Evolutionary conservation across 1,140 invertebrate species (phyloP), one percentile per base, ranked within the genome.

Genomic region (Papilio polytes): DNA sequence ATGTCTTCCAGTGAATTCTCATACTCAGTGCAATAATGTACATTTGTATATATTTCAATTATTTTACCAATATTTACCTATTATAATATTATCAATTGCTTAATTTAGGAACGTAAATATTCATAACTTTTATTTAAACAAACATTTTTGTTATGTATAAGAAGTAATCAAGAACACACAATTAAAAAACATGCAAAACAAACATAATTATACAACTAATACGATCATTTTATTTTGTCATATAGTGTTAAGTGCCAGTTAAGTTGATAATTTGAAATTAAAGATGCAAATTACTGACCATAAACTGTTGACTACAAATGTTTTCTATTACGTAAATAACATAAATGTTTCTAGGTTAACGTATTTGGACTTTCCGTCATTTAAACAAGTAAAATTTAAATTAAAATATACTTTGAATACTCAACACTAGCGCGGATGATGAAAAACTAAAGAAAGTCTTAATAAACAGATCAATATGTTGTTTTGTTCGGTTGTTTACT

Each of bases 291-390:
- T 70, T 15, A 36, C 26, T 18, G 26, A 31, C 26, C 13, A 70
- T 70, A 70, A 70, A 31, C 63, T 31, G 10, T 70, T 36, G 26
- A 36, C 63, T 31, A 31, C 26, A 70, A 63, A 63, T 70, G 63
- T 70, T 70, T 70, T 70, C 63, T 70, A 76, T 76, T 51, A 76
- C 74, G 74, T 76, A 76, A 76, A 22, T 31, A 51, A 76, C 13
- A 76, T 31, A 48, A 48, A 74, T 76, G 74, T 76, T 76, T 76
- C 74, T 76, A 76, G 74, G 74, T 76, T 48, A 76, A 76, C 44
- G 20, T 51, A 76, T 76, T 76, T 48, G 74, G 74, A 53, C 26
- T 76, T 76, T 76, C 46, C 74, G 48, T 22, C 74, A 76, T 46
- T 76, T 76, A 6, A 51, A 48, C 46, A 18, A 76, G 46, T 76